Base-by-base conservation (phyloP, 2,888 invertebrate species). In the Agrochola litura region DNA sequence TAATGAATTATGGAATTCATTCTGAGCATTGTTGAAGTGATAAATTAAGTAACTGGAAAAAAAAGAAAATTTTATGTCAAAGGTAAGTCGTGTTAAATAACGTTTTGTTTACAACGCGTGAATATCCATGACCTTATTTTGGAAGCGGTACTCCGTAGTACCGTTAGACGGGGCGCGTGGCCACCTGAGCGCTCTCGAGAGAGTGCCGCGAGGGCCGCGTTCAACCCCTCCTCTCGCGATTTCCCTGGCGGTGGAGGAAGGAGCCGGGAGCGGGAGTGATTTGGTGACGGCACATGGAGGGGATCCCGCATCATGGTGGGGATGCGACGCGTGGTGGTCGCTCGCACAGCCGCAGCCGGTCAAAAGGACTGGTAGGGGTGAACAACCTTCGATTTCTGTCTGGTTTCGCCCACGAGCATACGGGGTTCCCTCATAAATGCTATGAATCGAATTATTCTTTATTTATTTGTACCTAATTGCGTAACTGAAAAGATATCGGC, bases 241-340 rank as follows among this genome's bases (percentile, higher is more conserved):
- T 94, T 95, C 91, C 95, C 94, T 95, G 93, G 90, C 93, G 91
- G 95, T 95, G 95, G 96, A 95, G 96, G 96, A 95, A 95, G 93
- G 95, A 94, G 96, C 92, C 95, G 96, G 96, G 96, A 96, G 95
- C 96, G 96, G 96, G 95, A 95, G 96, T 95, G 95, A 95, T 95
- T 96, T 96, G 94, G 94, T 95, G 91, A 89, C 93, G 93, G 93
- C 94, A 93, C 92, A 95, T 97, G 97, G 96, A 96, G 97, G 97
- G 97, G 97, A 96, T 96, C 96, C 94, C 95, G 94, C 92, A 92
- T 89, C 92, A 95, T 95, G 97, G 97, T 96, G 97, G 97, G 96
- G 97, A 96, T 97, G 96, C 95, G 95, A 92, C 91, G 93, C 92
- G 94, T 93, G 94, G 93, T 95, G 93, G 93, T 93, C 60, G 56